A percentile compares a stretch with the other conserved stretches of the same genome.
Evolutionary conservation across 2,113 vertebrate genomes (phyloP).

Genomic region (Apteryx mantelli): DNA sequence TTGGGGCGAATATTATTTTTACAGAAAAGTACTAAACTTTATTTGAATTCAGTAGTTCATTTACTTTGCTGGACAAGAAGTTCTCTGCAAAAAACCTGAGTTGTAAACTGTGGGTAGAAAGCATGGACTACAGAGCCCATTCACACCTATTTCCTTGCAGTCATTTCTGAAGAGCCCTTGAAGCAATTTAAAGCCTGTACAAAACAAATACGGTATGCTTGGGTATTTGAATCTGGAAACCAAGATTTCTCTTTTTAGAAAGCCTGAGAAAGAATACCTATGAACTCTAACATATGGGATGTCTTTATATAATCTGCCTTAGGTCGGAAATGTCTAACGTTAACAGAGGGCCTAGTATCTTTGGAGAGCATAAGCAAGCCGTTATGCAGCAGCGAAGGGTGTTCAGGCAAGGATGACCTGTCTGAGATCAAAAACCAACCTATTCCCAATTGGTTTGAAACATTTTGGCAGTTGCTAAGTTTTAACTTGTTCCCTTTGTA

Average conservation of each 20-base stretch:
- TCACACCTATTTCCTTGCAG: not conserved
- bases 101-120: not conserved
- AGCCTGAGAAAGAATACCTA: not conserved
- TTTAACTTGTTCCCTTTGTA: not conserved
- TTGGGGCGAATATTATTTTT: not conserved
- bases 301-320: not conserved
- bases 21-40: not conserved
- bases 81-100: not conserved
- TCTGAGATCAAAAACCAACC: not conserved
- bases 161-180: not conserved
- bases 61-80: not conserved
- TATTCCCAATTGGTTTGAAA: not conserved
- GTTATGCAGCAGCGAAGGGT: not conserved
- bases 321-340: not conserved
- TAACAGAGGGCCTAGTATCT: not conserved
- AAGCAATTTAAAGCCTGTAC: not conserved
- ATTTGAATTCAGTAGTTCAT: not conserved
- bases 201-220: not conserved
- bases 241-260: constrained; percentile 18
- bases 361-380: not conserved
- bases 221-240: not conserved
- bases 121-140: not conserved
- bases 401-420: not conserved
- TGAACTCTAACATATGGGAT: not conserved
- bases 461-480: not conserved